Base-by-base conservation (phyloP, 2,113 vertebrate species). In the Anguilla rostrata region DNA sequence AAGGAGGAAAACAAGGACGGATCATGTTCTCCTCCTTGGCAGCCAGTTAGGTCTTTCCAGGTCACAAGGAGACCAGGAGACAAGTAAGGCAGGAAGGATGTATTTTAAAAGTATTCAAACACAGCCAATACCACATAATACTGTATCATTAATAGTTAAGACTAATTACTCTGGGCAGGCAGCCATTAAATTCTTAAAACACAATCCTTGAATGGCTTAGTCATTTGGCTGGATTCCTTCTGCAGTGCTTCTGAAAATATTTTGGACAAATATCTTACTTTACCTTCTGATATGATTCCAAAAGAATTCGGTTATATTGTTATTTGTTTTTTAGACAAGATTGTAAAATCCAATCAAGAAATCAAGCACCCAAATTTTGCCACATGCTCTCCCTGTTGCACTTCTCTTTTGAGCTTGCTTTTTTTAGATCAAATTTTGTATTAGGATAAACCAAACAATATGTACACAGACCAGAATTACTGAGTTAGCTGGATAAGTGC, bases 171-270 rank as follows among this genome's bases (percentile, higher is more conserved):
- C 34, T 49, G n/a, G 75, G 75, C 78, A 60, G 15, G 39, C 75
- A 75, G 71, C 71, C 49, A 80, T 80, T 85, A 81, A 43, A 57
- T 78, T 85, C 34, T 81, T 85, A 81, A 85, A 85, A 80, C 78
- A 85, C 41, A 80, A 80, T 18, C 78, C 49, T 80, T 39, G 43
- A 40, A 40, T 34, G 66, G 40, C 29, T n/a, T 84, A 75, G 78
- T 49, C 84, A 85, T 80, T 57, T 71, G 39, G 39, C 18, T 39
- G 49, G 46, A 85, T 79, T 60, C 49, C 84, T 60, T 60, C 53
- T 39, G 15, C 80, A 29, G 41, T 71, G 34, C 15, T 41, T 4
- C 53, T 29, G 66, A 49, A 57, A 15, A 41, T 43, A 78, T 57
- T 53, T 81, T 9, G 0, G 84, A 49, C 78, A 81, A 63, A 34